Base-by-base conservation (phyloP, 2,797 vertebrate genomes). In the Semotilus atromaculatus region DNA sequence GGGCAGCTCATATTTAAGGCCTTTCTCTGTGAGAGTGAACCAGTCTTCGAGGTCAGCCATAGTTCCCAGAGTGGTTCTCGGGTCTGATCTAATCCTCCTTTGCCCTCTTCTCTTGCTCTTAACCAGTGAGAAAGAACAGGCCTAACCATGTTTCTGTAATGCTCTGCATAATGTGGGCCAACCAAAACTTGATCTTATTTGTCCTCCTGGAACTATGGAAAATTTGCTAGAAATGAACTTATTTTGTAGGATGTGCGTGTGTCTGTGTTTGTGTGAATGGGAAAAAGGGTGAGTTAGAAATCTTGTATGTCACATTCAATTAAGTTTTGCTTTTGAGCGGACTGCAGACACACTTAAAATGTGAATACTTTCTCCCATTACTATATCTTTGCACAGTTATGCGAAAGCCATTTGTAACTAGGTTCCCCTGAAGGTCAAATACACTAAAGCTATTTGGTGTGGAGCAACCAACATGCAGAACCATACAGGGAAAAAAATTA, bases 141-240 rank as follows among this genome's bases (percentile, higher is more conserved):
- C 88, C 88, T 83, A 62, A 18, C 67, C 80, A 86, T 31, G 55
- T 26, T 75, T 79, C 86, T 83, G 34, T 75, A 86, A 87, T 88
- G 85, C 72, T 79, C 83, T 89, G 40, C 55, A 82, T 68, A 66
- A 82, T 78, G 67, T 82, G 62, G 14, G 82, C 87, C 89, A 72
- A 85, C 76, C 85, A 72, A 88, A 89, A 88, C 84, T 72, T 83
- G 62, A 48, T 71, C 80, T 88, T 85, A 84, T 90, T 90, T 91
- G 82, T 89, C 76, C 80, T 88, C 40, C 68, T 78, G 55, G 89
- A 88, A 88, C 86, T 18, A 86, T 64, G 87, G 78, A 79, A 88
- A 80, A 31, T 84, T 86, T 68, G 71, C 81, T 58, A 75, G 80
- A 88, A 89, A 86, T 85, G 40, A 51, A 64, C 81, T 60, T 8